These are phyloP conservation scores for Dermatemys mawii DNA, from an alignment of 2,113 vertebrate genomes.

Conservation along the genomic window DNA sequence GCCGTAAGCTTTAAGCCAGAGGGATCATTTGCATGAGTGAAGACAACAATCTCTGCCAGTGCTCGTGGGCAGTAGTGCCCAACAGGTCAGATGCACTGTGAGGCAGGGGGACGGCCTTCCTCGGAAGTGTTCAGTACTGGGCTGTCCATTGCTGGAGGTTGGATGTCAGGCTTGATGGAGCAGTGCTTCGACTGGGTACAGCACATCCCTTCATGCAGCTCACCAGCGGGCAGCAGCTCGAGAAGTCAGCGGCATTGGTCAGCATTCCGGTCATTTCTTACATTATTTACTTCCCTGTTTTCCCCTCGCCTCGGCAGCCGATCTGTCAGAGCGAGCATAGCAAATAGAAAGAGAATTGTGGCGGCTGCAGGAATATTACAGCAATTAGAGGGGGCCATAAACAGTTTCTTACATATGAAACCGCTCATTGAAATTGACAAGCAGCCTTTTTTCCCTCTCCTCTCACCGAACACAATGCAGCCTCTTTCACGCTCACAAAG, in stretches of 20 bases:
- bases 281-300: slow-evolving; percentile 61
- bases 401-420: slow-evolving; percentile 47
- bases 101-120: not conserved
- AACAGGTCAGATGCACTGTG: not conserved
- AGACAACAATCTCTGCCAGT: not conserved
- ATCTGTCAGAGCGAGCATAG: slow-evolving; percentile 61
- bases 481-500: slow-evolving; percentile 38
- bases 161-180: not conserved
- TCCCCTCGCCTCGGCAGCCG: slow-evolving; percentile 41
- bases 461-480: slow-evolving; percentile 22
- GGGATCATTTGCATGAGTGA: not conserved
- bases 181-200: fast-evolving
- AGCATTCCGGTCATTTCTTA: slow-evolving; percentile 5
- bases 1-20: not conserved
- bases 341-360: slow-evolving; percentile 58
- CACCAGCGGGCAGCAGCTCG: not conserved
- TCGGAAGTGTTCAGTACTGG: not conserved
- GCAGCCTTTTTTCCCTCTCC: slow-evolving; percentile 29
- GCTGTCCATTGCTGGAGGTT: not conserved
- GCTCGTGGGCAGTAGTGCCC: not conserved
- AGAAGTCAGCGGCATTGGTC: not conserved
- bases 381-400: slow-evolving; percentile 70
- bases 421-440: slow-evolving; percentile 61
- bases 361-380: slow-evolving; percentile 55
- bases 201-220: not conserved